These are phyloP conservation scores for Melipona bicolor DNA, from an alignment of 2,888 invertebrate species.

Conservation along the genomic window DNA sequence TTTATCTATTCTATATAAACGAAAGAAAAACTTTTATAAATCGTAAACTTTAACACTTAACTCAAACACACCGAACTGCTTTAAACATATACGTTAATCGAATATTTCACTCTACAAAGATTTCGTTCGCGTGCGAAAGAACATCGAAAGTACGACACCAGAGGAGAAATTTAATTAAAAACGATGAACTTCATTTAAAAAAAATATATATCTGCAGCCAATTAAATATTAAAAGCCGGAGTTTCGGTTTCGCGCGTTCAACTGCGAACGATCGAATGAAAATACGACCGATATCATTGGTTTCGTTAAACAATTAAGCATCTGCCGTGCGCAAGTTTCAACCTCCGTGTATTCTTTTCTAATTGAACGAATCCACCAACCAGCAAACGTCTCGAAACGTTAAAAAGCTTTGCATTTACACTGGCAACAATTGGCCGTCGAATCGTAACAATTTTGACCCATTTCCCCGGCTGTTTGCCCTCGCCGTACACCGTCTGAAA, in stretches of 20 bases:
- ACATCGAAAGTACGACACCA: background rate
- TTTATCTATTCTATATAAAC: no score
- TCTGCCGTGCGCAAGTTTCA: background rate
- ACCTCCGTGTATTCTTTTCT: conserved; percentile 1
- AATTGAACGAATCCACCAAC: background rate
- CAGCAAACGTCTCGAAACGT: background rate
- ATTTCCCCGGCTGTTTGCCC: conserved; percentile 18
- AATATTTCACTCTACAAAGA: background rate
- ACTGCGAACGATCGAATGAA: background rate
- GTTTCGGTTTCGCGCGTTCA: conserved; percentile 3
- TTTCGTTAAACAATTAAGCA: conserved; percentile 14
- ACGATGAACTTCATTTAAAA: conserved; percentile 1
- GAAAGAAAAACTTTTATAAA: no score
- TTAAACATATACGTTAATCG: background rate
- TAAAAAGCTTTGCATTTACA: conserved; percentile 24
- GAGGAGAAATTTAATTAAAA: conserved; percentile 3
- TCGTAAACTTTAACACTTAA: no score
- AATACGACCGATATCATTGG: conserved; percentile 6
- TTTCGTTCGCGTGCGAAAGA: background rate
- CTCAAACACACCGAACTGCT: no score
- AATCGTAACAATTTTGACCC: conserved; percentile 30
- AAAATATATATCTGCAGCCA: background rate
- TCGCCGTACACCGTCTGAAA: conserved; percentile 15
- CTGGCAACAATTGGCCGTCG: conserved; percentile 9
- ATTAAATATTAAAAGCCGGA: conserved; percentile 4